These are phyloP conservation scores for Taenioides sp. DNA, from an alignment of 2,797 vertebrate species.

Conservation along the genomic window DNA sequence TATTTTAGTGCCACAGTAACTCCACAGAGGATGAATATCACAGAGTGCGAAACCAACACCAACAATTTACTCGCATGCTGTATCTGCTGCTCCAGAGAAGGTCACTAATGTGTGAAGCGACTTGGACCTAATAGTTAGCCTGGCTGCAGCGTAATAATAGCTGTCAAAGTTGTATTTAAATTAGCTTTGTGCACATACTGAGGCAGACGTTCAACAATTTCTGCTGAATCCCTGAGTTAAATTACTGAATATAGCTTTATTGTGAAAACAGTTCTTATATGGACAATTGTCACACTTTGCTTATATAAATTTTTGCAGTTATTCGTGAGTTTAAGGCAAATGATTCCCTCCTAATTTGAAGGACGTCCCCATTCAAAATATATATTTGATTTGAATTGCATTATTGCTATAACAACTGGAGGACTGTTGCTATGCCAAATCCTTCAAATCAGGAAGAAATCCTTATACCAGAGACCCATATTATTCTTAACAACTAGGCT, in stretches of 20 bases:
- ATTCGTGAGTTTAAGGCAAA: too few species aligned
- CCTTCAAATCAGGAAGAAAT: too few species aligned
- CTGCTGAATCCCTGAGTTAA: not conserved
- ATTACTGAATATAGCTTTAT: not conserved
- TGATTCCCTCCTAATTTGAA: too few species aligned
- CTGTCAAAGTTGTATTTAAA: conserved; percentile 4
- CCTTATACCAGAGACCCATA: too few species aligned
- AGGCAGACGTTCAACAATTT: not conserved
- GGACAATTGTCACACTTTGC: too few species aligned
- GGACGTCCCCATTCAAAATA: too few species aligned
- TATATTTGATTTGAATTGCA: too few species aligned
- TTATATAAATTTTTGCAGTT: too few species aligned
- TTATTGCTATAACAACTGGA: too few species aligned
- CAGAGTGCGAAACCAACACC: conserved; percentile 50
- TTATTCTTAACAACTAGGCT: too few species aligned
- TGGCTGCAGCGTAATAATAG: not conserved
- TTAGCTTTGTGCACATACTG: conserved; percentile 2
- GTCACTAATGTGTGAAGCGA: conserved; percentile 3
- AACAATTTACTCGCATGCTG: conserved; percentile 7
- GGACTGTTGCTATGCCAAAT: too few species aligned
- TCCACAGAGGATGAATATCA: conserved; percentile 37
- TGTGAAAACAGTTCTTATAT: too few species aligned
- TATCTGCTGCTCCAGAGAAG: conserved; percentile 11
- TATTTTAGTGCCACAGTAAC: conserved; percentile 55
- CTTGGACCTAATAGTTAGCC: not conserved